These are phyloP conservation scores for Toxostoma redivivum DNA, from an alignment of 2,113 vertebrate genomes.

Conservation along the genomic window DNA sequence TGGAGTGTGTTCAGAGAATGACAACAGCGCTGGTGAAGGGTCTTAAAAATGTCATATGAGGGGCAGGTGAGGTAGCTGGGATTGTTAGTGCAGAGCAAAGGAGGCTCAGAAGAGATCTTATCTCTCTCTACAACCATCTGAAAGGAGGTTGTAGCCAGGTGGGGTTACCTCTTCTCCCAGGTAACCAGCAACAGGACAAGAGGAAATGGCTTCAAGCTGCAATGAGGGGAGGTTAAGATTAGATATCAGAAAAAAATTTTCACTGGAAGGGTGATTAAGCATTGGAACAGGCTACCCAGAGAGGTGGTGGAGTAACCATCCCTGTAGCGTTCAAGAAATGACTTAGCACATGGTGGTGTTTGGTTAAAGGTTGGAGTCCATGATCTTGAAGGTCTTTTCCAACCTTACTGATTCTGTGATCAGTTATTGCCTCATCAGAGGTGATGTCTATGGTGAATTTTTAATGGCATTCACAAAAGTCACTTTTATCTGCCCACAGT, in stretches of 20 bases:
- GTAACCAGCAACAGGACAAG: background rate
- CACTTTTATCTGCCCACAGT: background rate
- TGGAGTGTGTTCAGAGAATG: fast-evolving
- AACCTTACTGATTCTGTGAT: background rate
- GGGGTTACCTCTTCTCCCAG: background rate
- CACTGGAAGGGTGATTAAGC: background rate
- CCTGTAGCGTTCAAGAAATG: background rate
- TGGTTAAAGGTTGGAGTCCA: background rate
- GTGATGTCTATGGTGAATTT: background rate
- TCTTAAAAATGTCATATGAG: background rate
- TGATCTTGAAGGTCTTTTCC: background rate
- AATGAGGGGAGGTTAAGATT: background rate
- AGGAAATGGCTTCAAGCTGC: background rate
- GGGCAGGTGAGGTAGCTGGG: background rate
- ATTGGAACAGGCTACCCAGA: background rate
- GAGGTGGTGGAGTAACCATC: background rate
- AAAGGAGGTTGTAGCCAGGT: background rate
- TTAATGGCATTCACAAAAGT: background rate
- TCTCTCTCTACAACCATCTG: background rate
- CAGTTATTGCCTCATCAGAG: background rate
- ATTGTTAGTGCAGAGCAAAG: background rate
- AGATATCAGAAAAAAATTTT: background rate
- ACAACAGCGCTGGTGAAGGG: background rate
- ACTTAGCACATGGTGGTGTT: background rate
- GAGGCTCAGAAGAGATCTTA: background rate